Evolutionary conservation across 2,797 vertebrate genomes (phyloP).

Genomic region (Coracias cyanogaster): DNA sequence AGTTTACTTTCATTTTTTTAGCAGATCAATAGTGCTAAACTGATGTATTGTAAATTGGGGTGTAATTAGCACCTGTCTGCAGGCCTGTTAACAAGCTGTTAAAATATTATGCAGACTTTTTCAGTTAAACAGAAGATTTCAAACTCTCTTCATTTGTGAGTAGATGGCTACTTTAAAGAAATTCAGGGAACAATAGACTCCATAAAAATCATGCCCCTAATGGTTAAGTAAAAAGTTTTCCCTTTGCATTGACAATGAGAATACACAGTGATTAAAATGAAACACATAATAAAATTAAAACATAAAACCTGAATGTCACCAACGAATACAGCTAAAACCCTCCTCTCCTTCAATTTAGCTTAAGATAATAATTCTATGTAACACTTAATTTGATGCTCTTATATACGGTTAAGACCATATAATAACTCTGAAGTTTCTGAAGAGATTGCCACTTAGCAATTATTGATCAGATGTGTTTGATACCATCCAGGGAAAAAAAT

Average conservation of each 20-base stretch:
- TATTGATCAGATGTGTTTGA: background rate
- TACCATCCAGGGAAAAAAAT: background rate
- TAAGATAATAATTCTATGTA: background rate
- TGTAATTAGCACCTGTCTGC: conserved; percentile 87
- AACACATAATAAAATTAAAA: conserved; percentile 8
- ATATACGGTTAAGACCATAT: background rate
- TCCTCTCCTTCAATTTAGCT: background rate
- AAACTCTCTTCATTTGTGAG: background rate
- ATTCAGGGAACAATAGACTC: background rate
- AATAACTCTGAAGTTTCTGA: background rate
- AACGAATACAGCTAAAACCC: background rate
- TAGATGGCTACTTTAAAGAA: background rate
- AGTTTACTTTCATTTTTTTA: conserved; percentile 85
- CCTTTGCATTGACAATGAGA: background rate
- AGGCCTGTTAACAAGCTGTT: conserved; percentile 78
- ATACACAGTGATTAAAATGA: background rate
- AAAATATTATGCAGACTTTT: conserved; percentile 25
- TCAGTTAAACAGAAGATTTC: background rate
- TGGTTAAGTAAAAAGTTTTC: background rate
- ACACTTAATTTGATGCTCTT: background rate
- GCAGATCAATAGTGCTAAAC: conserved; percentile 87
- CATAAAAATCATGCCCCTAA: background rate
- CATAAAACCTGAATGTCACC: background rate
- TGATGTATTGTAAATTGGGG: conserved; percentile 87
- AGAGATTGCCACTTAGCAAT: background rate